Conservation (phyloP, 2,888 invertebrate genomes). For the Crocallis elinguaria region DNA sequence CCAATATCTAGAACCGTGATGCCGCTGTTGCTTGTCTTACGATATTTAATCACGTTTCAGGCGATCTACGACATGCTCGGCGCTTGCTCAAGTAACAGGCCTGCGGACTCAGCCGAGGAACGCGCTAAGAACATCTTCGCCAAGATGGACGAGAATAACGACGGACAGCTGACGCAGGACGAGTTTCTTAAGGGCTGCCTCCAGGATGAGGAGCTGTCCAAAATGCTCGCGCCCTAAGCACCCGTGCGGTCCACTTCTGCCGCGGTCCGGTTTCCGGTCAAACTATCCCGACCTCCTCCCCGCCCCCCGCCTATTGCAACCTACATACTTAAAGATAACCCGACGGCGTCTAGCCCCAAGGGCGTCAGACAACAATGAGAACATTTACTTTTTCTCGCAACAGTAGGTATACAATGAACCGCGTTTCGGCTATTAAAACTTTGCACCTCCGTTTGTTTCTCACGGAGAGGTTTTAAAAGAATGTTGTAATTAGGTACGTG, state of each 20-base stretch:
- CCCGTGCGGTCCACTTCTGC: background rate
- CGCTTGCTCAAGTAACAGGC: constrained; percentile 97
- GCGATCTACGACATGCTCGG: constrained; percentile 99
- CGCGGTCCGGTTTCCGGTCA: constrained; percentile 8
- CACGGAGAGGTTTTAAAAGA: constrained; percentile 34
- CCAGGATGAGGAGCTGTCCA: constrained; percentile 97
- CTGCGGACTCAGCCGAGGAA: constrained; percentile 98
- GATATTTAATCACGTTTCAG: constrained; percentile 83
- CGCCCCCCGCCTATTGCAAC: constrained; percentile 32
- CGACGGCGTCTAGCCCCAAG: constrained; percentile 53
- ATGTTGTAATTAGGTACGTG: constrained; percentile 42
- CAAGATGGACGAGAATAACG: constrained; percentile 99
- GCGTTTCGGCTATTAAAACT: constrained; percentile 32
- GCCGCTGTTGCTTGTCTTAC: background rate
- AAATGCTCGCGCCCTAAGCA: constrained; percentile 96
- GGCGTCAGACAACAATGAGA: constrained; percentile 22
- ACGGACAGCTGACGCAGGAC: constrained; percentile 98
- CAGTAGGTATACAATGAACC: constrained; percentile 31
- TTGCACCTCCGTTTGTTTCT: constrained; percentile 27
- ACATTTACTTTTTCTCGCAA: constrained; percentile 33
- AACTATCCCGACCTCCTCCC: constrained; percentile 34
- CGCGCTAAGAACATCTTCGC: constrained; percentile 99
- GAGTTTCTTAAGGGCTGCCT: constrained; percentile 99
- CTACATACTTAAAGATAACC: constrained; percentile 50
- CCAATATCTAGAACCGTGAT: no score